phyloP scores from a whole-genome alignment of 2,797 vertebrate species.

The Acipenser oxyrinchus region DNA sequence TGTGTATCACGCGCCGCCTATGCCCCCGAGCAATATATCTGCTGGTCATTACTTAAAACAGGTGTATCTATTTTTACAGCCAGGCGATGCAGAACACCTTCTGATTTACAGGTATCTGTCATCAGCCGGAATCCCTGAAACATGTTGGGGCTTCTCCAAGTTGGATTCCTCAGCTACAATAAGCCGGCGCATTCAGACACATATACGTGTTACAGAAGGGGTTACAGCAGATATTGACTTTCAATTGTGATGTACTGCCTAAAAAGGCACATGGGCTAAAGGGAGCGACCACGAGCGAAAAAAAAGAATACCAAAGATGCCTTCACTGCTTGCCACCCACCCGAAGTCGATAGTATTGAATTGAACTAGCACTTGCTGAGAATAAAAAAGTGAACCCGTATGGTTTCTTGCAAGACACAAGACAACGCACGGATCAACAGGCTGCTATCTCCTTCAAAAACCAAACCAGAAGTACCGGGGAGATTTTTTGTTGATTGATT shows the following conservation, averaged over 20 bases:
- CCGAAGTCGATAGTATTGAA: constrained; percentile 80
- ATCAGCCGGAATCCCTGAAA: no score
- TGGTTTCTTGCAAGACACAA: constrained; percentile 53
- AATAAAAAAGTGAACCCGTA: constrained; percentile 73
- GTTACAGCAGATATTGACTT: not conserved
- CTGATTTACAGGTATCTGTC: no score
- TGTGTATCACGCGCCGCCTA: no score
- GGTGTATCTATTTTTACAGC: no score
- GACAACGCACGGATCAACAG: constrained; percentile 44
- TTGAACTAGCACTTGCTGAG: constrained; percentile 60
- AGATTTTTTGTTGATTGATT: constrained; percentile 38
- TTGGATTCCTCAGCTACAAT: no score
- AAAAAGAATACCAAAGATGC: constrained; percentile 68
- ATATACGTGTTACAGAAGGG: no score
- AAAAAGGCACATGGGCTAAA: constrained; percentile 61
- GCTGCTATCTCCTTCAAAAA: constrained; percentile 33
- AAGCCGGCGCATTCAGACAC: no score
- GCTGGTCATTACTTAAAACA: no score
- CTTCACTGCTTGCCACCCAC: constrained; percentile 79
- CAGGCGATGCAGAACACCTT: no score
- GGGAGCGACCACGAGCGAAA: constrained; percentile 58
- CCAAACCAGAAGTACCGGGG: constrained; percentile 37
- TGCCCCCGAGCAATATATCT: no score
- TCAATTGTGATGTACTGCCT: constrained; percentile 39
- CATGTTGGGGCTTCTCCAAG: no score